Conservation (phyloP, 2,797 vertebrate genomes). For the Trachops cirrhosus region DNA sequence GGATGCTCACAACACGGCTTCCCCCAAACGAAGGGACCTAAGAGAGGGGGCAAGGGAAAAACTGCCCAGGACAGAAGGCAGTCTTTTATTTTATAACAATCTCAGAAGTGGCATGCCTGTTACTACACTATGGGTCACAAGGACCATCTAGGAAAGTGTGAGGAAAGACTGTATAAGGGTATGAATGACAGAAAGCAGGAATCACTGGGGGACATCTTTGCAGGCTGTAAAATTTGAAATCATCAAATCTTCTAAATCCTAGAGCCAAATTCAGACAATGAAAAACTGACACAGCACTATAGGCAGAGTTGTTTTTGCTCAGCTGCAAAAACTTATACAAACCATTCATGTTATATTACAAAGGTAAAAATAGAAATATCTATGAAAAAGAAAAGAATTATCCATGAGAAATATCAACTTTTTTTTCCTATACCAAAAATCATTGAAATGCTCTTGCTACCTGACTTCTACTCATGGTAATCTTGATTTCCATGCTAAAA, state of each 20-base stretch:
- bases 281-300: not conserved
- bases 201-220: not conserved
- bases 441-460: not conserved
- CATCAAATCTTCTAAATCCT: not conserved
- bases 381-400: not conserved
- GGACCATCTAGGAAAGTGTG: not conserved
- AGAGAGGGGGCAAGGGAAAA: not conserved
- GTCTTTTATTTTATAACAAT: not conserved
- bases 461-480: not conserved
- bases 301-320: slow-evolving; percentile 12
- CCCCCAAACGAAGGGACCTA: not conserved
- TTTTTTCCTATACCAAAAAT: slow-evolving; percentile 43
- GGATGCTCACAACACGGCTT: not conserved
- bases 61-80: not conserved
- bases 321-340: slow-evolving; percentile 8
- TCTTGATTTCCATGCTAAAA: slow-evolving; percentile 46
- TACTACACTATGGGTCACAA: not conserved
- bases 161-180: not conserved
- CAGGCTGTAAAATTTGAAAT: not conserved
- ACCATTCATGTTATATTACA: not conserved
- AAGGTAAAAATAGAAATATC: slow-evolving; percentile 8
- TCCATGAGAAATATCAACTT: slow-evolving; percentile 29
- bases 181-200: not conserved
- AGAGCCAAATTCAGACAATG: not conserved
- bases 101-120: not conserved